Evolutionary conservation across 2,888 invertebrate genomes (phyloP).

Genomic region (Troilus luridus): DNA sequence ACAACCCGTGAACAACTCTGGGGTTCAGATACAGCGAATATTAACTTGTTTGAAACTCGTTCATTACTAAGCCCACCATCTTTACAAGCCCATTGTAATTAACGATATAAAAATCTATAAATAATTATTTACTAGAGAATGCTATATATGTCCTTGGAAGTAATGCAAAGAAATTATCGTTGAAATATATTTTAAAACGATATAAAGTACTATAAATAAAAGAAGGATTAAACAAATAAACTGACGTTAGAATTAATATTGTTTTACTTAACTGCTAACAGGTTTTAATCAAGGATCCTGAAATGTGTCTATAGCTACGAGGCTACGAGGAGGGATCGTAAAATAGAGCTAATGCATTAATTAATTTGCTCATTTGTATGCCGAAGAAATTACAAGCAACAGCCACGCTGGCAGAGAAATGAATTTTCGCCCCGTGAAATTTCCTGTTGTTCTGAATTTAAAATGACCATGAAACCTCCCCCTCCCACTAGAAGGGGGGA

Average conservation of each 20-base stretch:
- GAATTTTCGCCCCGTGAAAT: slow-evolving; percentile 33
- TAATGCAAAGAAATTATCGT: no score
- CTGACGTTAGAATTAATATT: neutral
- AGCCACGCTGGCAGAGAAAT: neutral
- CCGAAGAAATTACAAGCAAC: slow-evolving; percentile 10
- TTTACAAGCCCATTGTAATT: no score
- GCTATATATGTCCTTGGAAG: no score
- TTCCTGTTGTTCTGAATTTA: slow-evolving; percentile 40
- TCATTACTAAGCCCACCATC: no score
- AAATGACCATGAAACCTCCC: neutral
- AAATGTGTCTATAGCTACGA: neutral
- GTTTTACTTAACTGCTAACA: neutral
- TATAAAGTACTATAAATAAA: neutral
- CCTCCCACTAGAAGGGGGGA: neutral
- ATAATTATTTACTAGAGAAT: no score
- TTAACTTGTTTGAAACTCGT: no score
- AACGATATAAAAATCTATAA: no score
- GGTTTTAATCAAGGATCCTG: neutral
- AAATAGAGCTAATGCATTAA: slow-evolving; percentile 8
- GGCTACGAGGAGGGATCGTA: neutral
- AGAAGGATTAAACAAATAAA: neutral
- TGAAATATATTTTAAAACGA: no score
- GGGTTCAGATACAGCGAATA: no score
- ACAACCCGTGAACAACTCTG: no score
- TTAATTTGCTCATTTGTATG: slow-evolving; percentile 31